Percentiles rank a stretch among this genome's conserved stretches.
These are phyloP conservation scores for Pelagia noctiluca DNA, from an alignment of 30 jellyfish, hydroid and myxozoan species.

Conservation along the genomic window DNA sequence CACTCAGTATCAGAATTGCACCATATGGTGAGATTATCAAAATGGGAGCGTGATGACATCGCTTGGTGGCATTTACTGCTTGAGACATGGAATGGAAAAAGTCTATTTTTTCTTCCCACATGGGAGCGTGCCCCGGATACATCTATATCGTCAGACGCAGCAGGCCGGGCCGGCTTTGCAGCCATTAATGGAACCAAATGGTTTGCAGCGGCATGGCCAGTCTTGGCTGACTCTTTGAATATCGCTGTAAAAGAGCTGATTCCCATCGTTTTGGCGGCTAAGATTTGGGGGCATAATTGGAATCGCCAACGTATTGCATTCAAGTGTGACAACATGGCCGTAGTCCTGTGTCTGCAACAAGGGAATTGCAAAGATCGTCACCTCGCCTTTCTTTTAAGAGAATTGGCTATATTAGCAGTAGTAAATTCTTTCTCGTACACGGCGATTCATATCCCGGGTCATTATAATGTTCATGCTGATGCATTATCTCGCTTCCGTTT, in stretches of 20 bases:
- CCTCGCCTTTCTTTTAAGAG: constrained; percentile 22
- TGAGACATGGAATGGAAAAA: too few species aligned
- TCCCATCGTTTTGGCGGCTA: neutral
- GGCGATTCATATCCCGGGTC: neutral
- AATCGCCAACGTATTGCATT: neutral
- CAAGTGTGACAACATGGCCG: constrained; percentile 13
- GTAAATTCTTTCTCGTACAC: constrained; percentile 9
- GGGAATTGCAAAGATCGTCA: constrained; percentile 14
- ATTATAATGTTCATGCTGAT: constrained; percentile 14
- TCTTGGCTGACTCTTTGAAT: neutral
- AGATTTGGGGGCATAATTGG: constrained; percentile 16
- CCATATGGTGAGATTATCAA: too few species aligned
- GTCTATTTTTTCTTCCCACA: too few species aligned
- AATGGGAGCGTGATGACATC: too few species aligned
- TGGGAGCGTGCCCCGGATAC: too few species aligned
- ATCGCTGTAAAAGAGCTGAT: constrained; percentile 3
- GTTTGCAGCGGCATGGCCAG: constrained; percentile 8
- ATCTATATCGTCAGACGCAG: too few species aligned
- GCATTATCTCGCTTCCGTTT: constrained; percentile 8
- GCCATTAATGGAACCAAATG: too few species aligned
- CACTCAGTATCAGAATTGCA: too few species aligned
- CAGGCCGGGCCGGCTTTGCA: too few species aligned
- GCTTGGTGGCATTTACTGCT: too few species aligned
- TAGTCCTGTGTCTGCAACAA: too few species aligned
- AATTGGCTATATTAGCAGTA: constrained; percentile 1